A percentile compares a stretch with the other conserved stretches of the same genome.
Evolutionary conservation across 2,113 vertebrate genomes (phyloP).

Genomic region (Equus przewalskii): DNA sequence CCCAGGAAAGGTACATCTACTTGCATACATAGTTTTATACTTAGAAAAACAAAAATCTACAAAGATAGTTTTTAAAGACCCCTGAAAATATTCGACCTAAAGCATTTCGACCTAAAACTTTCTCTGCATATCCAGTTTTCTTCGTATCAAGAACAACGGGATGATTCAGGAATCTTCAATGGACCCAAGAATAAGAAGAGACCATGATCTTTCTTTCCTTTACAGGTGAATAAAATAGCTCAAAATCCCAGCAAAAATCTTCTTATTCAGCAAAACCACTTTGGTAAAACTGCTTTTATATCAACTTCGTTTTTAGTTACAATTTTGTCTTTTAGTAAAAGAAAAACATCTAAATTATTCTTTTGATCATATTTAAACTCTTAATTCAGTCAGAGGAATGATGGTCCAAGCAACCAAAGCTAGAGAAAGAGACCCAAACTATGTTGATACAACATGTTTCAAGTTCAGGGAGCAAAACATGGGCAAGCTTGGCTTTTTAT

Average conservation of each 20-base stretch:
- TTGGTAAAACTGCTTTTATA: background rate
- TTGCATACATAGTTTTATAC: background rate
- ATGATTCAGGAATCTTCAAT: background rate
- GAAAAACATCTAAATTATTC: background rate
- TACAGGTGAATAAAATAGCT: background rate
- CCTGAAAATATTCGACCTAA: background rate
- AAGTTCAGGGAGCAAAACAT: background rate
- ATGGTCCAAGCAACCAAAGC: background rate
- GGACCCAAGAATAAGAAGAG: background rate
- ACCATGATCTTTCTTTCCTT: background rate
- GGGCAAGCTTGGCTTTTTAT: background rate
- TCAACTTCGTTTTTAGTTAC: background rate
- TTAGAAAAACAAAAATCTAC: slow-evolving; percentile 34
- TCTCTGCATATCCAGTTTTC: background rate
- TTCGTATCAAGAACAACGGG: background rate
- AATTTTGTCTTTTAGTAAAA: slow-evolving; percentile 2
- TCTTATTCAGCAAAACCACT: background rate
- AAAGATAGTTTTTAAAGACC: background rate
- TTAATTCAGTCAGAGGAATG: background rate
- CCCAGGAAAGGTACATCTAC: background rate
- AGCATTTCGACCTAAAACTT: background rate
- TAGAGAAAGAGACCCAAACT: slow-evolving; percentile 3
- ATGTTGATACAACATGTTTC: background rate
- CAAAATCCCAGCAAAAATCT: background rate
- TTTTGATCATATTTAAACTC: slow-evolving; percentile 46